Evolutionary conservation across 2,113 vertebrate species (phyloP), one percentile per base, ranked within the genome.

Genomic region (Triplophysa siluroides): DNA sequence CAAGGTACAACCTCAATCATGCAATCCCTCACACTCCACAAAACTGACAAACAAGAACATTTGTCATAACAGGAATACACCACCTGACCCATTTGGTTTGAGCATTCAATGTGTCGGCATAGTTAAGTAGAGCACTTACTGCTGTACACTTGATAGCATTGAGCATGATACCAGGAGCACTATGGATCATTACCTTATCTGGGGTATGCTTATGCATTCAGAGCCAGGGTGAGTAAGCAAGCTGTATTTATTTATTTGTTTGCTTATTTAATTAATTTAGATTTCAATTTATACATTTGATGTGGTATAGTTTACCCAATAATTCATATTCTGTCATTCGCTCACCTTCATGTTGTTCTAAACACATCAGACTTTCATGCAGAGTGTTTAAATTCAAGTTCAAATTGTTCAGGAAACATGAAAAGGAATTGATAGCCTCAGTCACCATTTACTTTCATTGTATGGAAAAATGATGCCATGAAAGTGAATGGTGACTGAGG

Each of bases 211-310:
- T 81, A 45, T 47, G 54, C 19, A 79, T 88, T 70, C 21, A 81
- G 41, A 78, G 83, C 0, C 43, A 83, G 78, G 88, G 92, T 45
- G 43, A 45, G 43, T 91, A 86, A 76, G 81, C 45, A 19, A 23
- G 33, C 21, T 24, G 45, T 75, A 62, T 24, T 60, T 6, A 11
- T 29, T 54, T 2, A 54, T 52, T 52, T 8, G 19, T 29, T n/a
- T 18, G 10, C 19, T 54, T 4, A 54, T 52, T 52, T 9, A 29
- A 18, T n/a, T 18, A 10, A 6, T 52, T 52, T 16, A 52, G 3
- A 6, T 16, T 14, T 50, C 47, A 3, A 50, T 13, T 3, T 14
- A 4, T 3, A 16, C 47, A 52, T 52, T 52, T 12, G 12, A 4
- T 18, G 2, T 52, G 18, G 47, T 12, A 16, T 14, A 43, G 41